Evolutionary conservation across 2,888 invertebrate species (phyloP), one percentile per base, ranked within the genome.

Genomic region (Campoplex capitator): DNA sequence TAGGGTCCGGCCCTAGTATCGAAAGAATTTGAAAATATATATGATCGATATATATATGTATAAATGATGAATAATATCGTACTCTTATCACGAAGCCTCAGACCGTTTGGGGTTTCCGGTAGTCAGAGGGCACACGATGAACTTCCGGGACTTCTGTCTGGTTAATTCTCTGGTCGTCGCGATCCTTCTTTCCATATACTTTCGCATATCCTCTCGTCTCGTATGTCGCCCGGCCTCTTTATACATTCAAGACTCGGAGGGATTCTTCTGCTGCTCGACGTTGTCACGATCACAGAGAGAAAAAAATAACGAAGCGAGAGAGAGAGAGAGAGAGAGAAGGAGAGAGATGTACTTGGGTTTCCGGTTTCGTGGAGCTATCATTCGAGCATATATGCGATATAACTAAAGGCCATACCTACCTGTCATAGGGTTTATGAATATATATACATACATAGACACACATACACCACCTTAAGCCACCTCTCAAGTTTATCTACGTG

Each of bases 241-340:
- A 80, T 86, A 80, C 71, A 89, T 89, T 89, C 89, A 88, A 88
- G 68, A 67, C 87, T 78, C 84, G 85, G 83, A 88, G 83, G 62
- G 56, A 35, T 45, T 45, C 75, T 65, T 58, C 51, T 51, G 23
- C 65, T 71, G 51, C 18, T 62, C 71, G 38, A 28, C 56, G 73
- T 45, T 67, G 83, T 83, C 80, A 86, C 86, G 83, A 86, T 80
- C 83, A 42, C 42, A 56, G 38, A 74, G 54, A 71, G 68, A 73
- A 74, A 62, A 56, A 80, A 58, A 23, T 23, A 23, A 70, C 32
- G 18, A 28, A 85, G n/a, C n/a, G 62, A n/a, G 16, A 70, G 16
- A 35, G 18, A 45, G 65, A 56, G 11, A 18, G 18, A 81, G 48
- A 35, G 68, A 32, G 42, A 68, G n/a, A 56, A 54, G 68, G 75